phyloP scores from a whole-genome alignment of 2,113 vertebrate genomes.

The Tylochromis polylepis region DNA sequence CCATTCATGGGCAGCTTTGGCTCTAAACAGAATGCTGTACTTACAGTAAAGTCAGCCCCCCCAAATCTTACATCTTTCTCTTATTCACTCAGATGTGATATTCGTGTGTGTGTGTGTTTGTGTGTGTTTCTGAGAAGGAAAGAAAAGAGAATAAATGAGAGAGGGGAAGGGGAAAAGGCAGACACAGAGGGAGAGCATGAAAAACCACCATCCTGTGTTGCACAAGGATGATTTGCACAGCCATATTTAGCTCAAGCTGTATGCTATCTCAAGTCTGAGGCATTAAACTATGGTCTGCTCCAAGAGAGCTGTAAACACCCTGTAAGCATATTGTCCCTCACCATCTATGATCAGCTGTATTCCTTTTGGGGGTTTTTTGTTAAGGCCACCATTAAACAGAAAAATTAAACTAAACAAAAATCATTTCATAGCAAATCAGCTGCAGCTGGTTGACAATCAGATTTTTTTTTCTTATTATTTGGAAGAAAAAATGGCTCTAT shows the following conservation, averaged over 20 bases:
- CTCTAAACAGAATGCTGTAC: slow-evolving; percentile 30
- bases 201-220: background rate
- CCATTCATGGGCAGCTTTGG: slow-evolving; percentile 11
- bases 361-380: background rate
- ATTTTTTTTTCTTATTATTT: background rate
- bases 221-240: slow-evolving; percentile 25
- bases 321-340: background rate
- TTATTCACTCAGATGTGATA: background rate
- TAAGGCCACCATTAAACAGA: background rate
- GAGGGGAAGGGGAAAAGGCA: background rate
- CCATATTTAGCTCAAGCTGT: slow-evolving; percentile 18
- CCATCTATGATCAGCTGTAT: background rate
- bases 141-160: background rate
- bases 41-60: slow-evolving; percentile 21
- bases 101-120: background rate
- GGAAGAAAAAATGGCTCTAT: background rate
- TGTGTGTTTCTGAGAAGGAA: background rate
- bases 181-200: background rate
- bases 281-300: slow-evolving; percentile 3
- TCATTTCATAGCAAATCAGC: background rate
- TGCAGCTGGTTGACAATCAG: background rate
- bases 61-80: background rate
- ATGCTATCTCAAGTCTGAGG: background rate
- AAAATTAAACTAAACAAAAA: background rate
- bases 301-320: background rate